These are phyloP conservation scores for Cardiocondyla obscurior DNA, from an alignment of 1,140 invertebrate genomes.

Conservation along the genomic window DNA sequence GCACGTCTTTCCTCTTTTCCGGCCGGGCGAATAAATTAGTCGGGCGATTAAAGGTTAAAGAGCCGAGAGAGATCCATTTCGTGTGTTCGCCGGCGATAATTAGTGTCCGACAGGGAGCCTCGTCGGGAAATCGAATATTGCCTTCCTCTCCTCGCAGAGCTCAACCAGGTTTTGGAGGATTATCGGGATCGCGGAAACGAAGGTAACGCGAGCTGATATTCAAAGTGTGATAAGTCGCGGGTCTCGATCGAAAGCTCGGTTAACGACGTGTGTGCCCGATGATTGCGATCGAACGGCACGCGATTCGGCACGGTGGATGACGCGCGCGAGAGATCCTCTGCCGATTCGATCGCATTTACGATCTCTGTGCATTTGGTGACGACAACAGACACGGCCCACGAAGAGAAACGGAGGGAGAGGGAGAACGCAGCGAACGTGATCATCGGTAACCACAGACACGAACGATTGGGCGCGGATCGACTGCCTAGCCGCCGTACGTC, in stretches of 20 bases:
- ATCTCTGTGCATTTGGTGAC: neutral
- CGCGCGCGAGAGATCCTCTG: neutral
- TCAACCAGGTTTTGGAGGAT: neutral
- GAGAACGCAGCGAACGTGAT: neutral
- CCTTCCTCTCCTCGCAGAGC: too few species aligned
- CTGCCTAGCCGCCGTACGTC: neutral
- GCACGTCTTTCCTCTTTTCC: neutral
- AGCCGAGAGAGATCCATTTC: neutral
- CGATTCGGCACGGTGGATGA: neutral
- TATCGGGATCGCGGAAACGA: neutral
- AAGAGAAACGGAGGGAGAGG: neutral
- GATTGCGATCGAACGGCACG: neutral
- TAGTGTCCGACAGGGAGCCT: neutral
- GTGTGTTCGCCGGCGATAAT: conserved; percentile 1
- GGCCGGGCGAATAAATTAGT: neutral
- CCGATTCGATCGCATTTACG: neutral
- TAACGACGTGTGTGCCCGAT: neutral
- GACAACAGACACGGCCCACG: neutral
- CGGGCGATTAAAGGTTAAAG: neutral
- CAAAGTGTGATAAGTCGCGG: conserved; percentile 7
- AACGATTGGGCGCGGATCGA: neutral
- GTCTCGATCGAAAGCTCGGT: neutral
- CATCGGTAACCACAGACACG: neutral
- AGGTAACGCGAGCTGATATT: neutral
- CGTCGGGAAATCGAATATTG: neutral